A percentile compares a stretch with the other conserved stretches of the same genome.
phyloP scores from a whole-genome alignment of 1,140 invertebrate genomes.

The Cylas formicarius region DNA sequence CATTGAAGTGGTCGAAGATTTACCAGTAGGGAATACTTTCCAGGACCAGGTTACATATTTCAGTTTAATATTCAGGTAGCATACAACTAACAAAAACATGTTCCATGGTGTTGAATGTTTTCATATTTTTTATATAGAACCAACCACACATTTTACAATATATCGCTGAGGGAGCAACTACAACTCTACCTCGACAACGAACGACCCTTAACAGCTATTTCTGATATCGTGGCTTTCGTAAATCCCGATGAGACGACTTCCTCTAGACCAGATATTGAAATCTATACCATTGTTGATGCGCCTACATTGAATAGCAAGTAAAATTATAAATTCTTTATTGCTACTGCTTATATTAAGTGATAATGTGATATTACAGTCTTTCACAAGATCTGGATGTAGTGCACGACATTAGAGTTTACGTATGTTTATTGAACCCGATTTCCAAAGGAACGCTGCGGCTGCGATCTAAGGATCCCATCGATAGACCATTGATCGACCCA shows the following conservation, averaged over 20 bases:
- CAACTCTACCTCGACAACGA: constrained; percentile 14
- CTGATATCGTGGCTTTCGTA: constrained; percentile 12
- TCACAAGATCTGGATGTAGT: background rate
- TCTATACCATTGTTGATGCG: constrained; percentile 3
- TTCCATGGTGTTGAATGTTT: no score
- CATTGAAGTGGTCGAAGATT: constrained; percentile 58
- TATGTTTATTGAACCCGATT: constrained; percentile 62
- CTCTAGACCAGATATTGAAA: constrained; percentile 19
- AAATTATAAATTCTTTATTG: no score
- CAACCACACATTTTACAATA: constrained; percentile 7
- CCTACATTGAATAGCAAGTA: background rate
- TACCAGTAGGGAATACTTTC: constrained; percentile 66
- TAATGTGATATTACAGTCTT: constrained; percentile 1
- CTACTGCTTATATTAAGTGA: no score
- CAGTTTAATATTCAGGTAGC: background rate
- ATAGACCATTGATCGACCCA: constrained; percentile 70
- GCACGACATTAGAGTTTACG: constrained; percentile 40
- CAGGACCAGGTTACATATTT: constrained; percentile 64
- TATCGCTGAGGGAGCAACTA: constrained; percentile 10
- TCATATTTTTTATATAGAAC: constrained; percentile 17
- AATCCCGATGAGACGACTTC: constrained; percentile 1
- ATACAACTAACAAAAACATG: no score
- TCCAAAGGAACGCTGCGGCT: constrained; percentile 64
- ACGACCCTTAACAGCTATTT: constrained; percentile 6
- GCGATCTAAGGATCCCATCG: constrained; percentile 57